A percentile compares a stretch with the other conserved stretches of the same genome.
Conservation (phyloP, 1,140 invertebrate genomes). For the Drosophila sucinea region DNA sequence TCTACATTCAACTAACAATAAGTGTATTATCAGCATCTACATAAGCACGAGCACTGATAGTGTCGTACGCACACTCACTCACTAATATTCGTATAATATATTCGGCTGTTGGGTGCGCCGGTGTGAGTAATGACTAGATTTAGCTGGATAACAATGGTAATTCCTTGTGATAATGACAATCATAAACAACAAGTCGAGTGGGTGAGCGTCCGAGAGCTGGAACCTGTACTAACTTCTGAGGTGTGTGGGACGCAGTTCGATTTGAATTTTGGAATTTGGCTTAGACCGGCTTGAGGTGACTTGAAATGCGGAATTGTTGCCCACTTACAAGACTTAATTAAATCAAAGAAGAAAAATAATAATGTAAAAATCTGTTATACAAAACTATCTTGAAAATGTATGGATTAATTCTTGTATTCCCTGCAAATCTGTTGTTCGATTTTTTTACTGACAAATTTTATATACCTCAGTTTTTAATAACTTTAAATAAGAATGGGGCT, state of each 20-base stretch:
- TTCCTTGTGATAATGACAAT: constrained; percentile 73
- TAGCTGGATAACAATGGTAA: constrained; percentile 76
- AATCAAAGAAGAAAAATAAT: not conserved
- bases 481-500: too few relatives aligned
- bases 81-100: constrained; percentile 20
- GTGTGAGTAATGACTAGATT: constrained; percentile 76
- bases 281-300: not conserved
- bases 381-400: too few relatives aligned
- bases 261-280: constrained; percentile 9
- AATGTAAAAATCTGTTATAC: too few relatives aligned
- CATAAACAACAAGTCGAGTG: constrained; percentile 61
- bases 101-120: constrained; percentile 1
- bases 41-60: constrained; percentile 30
- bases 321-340: not conserved
- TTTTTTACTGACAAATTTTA: too few relatives aligned
- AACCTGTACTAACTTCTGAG: not conserved
- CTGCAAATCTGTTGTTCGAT: too few relatives aligned
- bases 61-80: not conserved
- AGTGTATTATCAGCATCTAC: constrained; percentile 58
- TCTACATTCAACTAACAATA: not conserved
- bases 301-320: not conserved
- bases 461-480: too few relatives aligned
- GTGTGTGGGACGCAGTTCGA: constrained; percentile 36
- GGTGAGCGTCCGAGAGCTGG: not conserved
- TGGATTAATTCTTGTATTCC: too few relatives aligned